These are phyloP conservation scores for Polylopha cassiicola DNA, from an alignment of 2,888 invertebrate genomes.

Conservation along the genomic window DNA sequence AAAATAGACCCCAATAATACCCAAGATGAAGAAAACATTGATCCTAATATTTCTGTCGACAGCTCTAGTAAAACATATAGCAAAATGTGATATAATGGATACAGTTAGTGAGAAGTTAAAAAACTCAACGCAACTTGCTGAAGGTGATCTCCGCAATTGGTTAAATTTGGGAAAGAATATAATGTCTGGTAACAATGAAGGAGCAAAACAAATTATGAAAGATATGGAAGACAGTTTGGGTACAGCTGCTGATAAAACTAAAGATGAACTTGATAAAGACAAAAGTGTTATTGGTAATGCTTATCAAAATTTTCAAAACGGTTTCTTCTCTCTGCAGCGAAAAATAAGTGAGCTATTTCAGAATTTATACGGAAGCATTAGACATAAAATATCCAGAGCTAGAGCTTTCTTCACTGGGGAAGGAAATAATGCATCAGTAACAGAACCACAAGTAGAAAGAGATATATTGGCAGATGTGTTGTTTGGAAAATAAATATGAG, in stretches of 20 bases:
- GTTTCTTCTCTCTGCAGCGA: no score
- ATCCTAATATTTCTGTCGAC: slow-evolving; percentile 7
- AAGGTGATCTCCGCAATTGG: slow-evolving; percentile 23
- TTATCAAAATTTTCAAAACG: no score
- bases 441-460: no score
- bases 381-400: no score
- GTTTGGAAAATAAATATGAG: no score
- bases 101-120: slow-evolving; percentile 22
- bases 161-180: slow-evolving; percentile 25
- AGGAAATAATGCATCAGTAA: no score
- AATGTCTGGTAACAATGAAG: slow-evolving; percentile 21
- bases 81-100: slow-evolving; percentile 23
- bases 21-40: slow-evolving; percentile 13
- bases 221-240: neutral
- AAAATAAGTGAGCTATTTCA: no score
- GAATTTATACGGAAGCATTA: no score
- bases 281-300: slow-evolving; percentile 6
- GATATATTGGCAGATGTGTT: no score
- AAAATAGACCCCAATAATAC: no score
- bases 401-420: no score
- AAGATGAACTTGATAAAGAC: neutral
- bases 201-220: neutral
- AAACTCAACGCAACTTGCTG: slow-evolving; percentile 24
- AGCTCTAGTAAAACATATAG: neutral
- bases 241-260: neutral